A percentile compares a stretch with the other conserved stretches of the same genome.
These are phyloP conservation scores for Mustelus asterias DNA, from an alignment of 2,113 vertebrate genomes.

Conservation along the genomic window DNA sequence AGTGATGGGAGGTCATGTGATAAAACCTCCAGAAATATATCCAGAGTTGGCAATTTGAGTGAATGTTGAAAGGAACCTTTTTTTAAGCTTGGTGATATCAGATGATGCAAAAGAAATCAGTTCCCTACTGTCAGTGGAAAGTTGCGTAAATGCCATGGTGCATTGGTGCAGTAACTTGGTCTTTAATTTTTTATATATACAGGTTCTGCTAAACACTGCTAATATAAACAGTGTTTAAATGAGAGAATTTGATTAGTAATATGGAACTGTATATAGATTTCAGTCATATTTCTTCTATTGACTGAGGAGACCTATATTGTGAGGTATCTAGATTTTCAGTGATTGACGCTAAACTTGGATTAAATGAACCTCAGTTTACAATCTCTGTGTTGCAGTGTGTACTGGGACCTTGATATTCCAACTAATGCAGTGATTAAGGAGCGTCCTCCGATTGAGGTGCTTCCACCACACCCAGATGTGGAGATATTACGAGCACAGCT, in stretches of 20 bases:
- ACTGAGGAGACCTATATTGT: background rate
- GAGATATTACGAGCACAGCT: constrained; percentile 90
- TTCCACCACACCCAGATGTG: constrained; percentile 83
- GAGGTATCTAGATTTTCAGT: background rate
- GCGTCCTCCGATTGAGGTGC: constrained; percentile 61
- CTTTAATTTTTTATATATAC: background rate
- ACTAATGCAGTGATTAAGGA: constrained; percentile 89
- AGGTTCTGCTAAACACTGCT: background rate
- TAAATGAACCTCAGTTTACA: background rate
- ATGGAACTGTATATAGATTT: background rate
- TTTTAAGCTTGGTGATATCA: background rate
- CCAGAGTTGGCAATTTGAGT: background rate
- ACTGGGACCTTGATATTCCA: constrained; percentile 94
- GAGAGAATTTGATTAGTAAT: background rate
- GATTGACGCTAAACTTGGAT: background rate
- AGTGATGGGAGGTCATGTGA: background rate
- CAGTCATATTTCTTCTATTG: background rate
- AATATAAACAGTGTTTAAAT: background rate
- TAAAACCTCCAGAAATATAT: background rate
- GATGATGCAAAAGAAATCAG: background rate
- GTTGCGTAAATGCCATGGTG: background rate
- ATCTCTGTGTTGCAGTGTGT: constrained; percentile 58
- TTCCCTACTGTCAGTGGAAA: background rate
- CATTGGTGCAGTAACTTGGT: background rate
- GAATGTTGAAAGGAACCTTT: background rate